Conservation (phyloP, 2,888 invertebrate genomes). For the Pachliopta kotzebuea region DNA sequence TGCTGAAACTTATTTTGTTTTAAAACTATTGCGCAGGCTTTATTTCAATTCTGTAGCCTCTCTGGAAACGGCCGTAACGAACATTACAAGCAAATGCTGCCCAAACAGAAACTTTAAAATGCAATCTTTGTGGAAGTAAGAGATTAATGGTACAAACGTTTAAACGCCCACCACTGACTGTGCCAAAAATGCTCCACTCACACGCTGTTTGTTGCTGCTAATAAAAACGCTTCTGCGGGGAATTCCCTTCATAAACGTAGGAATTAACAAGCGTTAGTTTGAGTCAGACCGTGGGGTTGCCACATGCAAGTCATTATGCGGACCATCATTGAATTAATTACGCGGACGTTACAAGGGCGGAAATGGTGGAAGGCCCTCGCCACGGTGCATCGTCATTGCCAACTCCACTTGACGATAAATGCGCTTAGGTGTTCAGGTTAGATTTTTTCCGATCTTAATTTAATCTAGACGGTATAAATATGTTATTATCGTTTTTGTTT, state of each 20-base stretch:
- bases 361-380: conserved; percentile 47
- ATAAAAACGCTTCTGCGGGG: conserved; percentile 63
- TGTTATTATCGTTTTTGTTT: too few relatives aligned
- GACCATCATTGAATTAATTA: conserved; percentile 79
- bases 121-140: conserved; percentile 65
- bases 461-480: neutral
- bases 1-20: conserved; percentile 43
- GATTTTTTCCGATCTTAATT: conserved; percentile 21
- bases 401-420: conserved; percentile 38
- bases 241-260: conserved; percentile 67
- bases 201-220: conserved; percentile 45
- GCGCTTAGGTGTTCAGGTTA: conserved; percentile 19
- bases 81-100: conserved; percentile 66
- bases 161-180: conserved; percentile 61
- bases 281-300: conserved; percentile 56
- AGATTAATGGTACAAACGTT: conserved; percentile 72
- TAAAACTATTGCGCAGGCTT: conserved; percentile 39
- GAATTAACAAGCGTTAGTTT: conserved; percentile 71
- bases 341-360: conserved; percentile 54
- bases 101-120: conserved; percentile 70
- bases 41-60: conserved; percentile 47
- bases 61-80: conserved; percentile 41
- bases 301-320: conserved; percentile 77
- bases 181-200: conserved; percentile 61
- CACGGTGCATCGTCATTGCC: conserved; percentile 36